Conservation (phyloP, 2,888 invertebrate genomes). For the Smittia sp. region DNA sequence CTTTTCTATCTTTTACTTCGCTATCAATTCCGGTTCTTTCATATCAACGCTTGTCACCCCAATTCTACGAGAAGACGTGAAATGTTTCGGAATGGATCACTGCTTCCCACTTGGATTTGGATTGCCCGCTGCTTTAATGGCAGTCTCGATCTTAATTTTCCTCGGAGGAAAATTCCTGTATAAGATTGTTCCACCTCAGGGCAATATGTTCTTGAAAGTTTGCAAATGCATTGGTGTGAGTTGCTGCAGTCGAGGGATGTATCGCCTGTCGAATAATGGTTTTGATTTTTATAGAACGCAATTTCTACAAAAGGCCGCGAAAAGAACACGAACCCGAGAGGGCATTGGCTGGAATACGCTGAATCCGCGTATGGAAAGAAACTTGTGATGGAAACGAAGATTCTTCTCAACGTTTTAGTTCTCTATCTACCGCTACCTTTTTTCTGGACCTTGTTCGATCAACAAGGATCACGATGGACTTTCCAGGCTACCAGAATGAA, state of each 20-base stretch:
- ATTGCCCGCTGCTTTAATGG: slow-evolving; percentile 70
- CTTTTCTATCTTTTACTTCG: slow-evolving; percentile 76
- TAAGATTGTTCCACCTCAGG: slow-evolving; percentile 63
- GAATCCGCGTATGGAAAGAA: slow-evolving; percentile 66
- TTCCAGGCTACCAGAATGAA: slow-evolving; percentile 89
- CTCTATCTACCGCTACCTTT: slow-evolving; percentile 83
- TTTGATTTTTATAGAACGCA: slow-evolving; percentile 54
- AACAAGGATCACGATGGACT: slow-evolving; percentile 90
- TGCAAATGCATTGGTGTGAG: slow-evolving; percentile 64
- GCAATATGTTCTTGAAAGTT: slow-evolving; percentile 67
- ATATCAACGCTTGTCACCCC: slow-evolving; percentile 74
- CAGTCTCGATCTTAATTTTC: slow-evolving; percentile 70
- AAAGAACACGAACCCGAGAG: slow-evolving; percentile 55
- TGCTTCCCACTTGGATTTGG: slow-evolving; percentile 75
- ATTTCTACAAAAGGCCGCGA: slow-evolving; percentile 51
- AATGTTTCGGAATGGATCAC: slow-evolving; percentile 64
- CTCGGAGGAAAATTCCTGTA: slow-evolving; percentile 64
- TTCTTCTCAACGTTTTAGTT: slow-evolving; percentile 70
- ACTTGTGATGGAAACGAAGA: slow-evolving; percentile 75
- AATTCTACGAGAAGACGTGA: slow-evolving; percentile 64
- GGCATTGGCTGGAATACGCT: slow-evolving; percentile 88
- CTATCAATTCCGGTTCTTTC: slow-evolving; percentile 61
- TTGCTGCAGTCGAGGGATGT: background rate
- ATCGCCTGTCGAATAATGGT: background rate
- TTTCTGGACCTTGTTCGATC: slow-evolving; percentile 94